Evolutionary conservation across 2,113 vertebrate genomes (phyloP).

Genomic region (Phalacrocorax carbo): DNA sequence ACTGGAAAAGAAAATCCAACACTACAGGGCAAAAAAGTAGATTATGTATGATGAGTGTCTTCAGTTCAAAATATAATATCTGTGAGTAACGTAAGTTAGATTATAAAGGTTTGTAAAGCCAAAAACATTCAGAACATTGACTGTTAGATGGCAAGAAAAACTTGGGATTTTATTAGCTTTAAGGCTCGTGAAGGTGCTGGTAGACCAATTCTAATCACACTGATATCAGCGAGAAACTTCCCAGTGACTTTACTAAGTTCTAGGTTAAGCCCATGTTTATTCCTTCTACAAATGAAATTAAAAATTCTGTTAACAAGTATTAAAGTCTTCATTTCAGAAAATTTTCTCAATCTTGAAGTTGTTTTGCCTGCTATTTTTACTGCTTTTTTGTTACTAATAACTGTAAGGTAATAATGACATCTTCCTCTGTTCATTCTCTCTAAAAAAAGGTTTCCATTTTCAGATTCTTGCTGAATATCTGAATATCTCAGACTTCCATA

Average conservation of each 20-base stretch:
- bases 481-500: conserved; percentile 36
- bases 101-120: background rate
- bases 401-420: background rate
- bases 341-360: background rate
- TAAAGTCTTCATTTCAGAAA: background rate
- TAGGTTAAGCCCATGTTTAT: background rate
- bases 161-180: background rate
- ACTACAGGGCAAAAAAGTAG: background rate
- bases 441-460: background rate
- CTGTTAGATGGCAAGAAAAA: background rate
- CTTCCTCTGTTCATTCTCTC: background rate
- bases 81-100: background rate
- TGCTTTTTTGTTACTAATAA: background rate
- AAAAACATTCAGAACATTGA: background rate
- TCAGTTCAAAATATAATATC: background rate
- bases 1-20: background rate
- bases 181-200: background rate
- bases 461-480: background rate
- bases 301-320: background rate
- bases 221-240: background rate
- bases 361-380: background rate
- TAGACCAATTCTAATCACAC: background rate
- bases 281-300: background rate
- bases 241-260: background rate
- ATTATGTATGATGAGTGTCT: background rate